Base-by-base conservation (phyloP, 2,113 vertebrate species). In the Periophthalmus modestus region DNA sequence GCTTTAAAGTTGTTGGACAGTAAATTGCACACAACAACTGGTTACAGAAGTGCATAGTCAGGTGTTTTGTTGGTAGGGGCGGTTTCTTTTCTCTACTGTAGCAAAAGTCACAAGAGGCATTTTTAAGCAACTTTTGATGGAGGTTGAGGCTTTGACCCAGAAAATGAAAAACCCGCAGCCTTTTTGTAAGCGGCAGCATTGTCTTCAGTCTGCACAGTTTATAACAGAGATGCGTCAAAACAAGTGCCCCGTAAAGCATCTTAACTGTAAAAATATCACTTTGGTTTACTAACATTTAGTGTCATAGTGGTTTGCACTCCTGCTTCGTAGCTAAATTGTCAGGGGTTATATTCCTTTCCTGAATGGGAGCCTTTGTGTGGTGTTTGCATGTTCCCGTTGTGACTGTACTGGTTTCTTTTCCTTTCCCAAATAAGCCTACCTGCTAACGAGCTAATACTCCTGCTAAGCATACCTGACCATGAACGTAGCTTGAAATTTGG, bases 101-200 rank as follows among this genome's bases (percentile, higher is more conserved):
- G 69, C 21, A 34, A 19, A 73, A 74, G 73, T 69, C 34, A 55
- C 48, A 50, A 67, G 46, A 14, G 69, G n/a, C 18, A 13, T 70
- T 62, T 68, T 70, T 0, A 69, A 50, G 28, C 36, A 82, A 72
- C 46, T 72, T 66, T 67, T 72, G 71, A 78, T 34, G 10, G 23
- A 79, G 75, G 58, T 24, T 33, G 16, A 73, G 21, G 77, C 66
- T 68, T 71, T 80, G 82, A 85, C 74, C 73, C 82, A 75, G 74
- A 86, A 86, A 85, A 83, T 63, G 18, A 75, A 77, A 84, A 55
- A 48, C 66, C 69, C 55, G 52, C 59, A 73, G 47, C 74, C 52
- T 48, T 58, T 54, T 66, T 67, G 67, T 72, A 75, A 68, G 57
- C 28, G 46, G 28, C 19, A 69, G 47, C 13, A 7, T 48, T 54